Percentiles rank a stretch among this genome's conserved stretches.
Conservation (phyloP, 2,113 vertebrate species). For the Pelodiscus sinensis region DNA sequence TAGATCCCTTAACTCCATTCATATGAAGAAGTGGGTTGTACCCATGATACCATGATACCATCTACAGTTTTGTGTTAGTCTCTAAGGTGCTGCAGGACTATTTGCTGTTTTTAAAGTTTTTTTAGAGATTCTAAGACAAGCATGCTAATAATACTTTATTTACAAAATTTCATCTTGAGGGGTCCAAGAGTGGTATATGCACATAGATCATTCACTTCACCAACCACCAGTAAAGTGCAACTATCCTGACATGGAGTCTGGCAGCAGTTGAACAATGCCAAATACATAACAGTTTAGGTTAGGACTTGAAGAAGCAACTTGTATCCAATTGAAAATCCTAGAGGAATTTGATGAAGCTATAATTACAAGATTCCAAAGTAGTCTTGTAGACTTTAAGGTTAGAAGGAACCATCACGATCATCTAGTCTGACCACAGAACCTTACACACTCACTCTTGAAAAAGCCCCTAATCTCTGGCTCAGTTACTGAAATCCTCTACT, state of each 20-base stretch:
- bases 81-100: no score
- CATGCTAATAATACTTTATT: background rate
- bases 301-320: background rate
- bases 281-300: conserved; percentile 20
- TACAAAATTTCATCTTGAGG: conserved; percentile 36
- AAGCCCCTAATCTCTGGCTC: no score
- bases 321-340: background rate
- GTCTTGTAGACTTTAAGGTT: no score
- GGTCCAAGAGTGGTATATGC: background rate
- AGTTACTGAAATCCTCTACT: no score
- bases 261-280: background rate
- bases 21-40: no score
- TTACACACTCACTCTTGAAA: no score
- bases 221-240: background rate
- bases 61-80: no score
- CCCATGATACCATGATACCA: no score
- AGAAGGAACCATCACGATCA: no score
- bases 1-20: no score
- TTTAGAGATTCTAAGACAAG: conserved; percentile 11
- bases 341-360: background rate
- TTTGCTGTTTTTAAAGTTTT: no score
- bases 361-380: background rate
- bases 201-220: conserved; percentile 10
- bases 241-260: background rate
- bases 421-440: no score